These are phyloP conservation scores for Eupeodes luniger DNA, from an alignment of 2,888 invertebrate genomes.

Conservation along the genomic window DNA sequence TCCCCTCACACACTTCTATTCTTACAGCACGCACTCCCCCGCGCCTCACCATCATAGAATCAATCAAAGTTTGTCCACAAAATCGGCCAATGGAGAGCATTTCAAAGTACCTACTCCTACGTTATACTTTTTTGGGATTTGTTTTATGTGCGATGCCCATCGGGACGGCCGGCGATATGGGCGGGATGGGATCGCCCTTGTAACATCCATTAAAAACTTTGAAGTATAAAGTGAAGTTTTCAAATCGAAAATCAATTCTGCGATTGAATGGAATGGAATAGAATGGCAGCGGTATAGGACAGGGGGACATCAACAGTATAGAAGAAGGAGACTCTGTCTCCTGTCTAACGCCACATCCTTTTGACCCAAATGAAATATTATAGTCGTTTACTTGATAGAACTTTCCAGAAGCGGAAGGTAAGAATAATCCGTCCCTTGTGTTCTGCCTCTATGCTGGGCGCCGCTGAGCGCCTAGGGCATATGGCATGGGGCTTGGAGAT, in stretches of 20 bases:
- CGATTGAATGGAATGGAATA: constrained; percentile 51
- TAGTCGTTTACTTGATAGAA: constrained; percentile 71
- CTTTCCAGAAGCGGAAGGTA: constrained; percentile 54
- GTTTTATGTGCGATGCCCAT: constrained; percentile 17
- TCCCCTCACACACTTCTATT: no score
- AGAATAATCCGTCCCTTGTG: constrained; percentile 53
- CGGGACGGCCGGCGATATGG: no score
- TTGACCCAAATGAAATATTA: constrained; percentile 73
- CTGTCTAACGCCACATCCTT: constrained; percentile 55
- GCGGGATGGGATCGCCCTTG: constrained; percentile 16
- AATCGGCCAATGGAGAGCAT: constrained; percentile 39
- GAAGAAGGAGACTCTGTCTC: constrained; percentile 40
- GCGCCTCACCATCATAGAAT: constrained; percentile 16
- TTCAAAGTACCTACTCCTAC: constrained; percentile 9
- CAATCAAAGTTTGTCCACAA: constrained; percentile 71
- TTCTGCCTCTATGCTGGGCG: constrained; percentile 7
- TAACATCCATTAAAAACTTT: constrained; percentile 72
- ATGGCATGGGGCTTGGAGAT: neutral
- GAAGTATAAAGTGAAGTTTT: constrained; percentile 66
- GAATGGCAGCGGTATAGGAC: neutral
- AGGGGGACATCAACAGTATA: neutral
- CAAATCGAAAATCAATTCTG: constrained; percentile 74
- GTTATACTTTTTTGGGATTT: constrained; percentile 21
- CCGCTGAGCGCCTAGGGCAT: no score
- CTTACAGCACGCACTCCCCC: neutral